Percentiles rank a stretch among this genome's conserved stretches.
phyloP scores from a whole-genome alignment of 2,797 vertebrate species.

The Danio kyathit region DNA sequence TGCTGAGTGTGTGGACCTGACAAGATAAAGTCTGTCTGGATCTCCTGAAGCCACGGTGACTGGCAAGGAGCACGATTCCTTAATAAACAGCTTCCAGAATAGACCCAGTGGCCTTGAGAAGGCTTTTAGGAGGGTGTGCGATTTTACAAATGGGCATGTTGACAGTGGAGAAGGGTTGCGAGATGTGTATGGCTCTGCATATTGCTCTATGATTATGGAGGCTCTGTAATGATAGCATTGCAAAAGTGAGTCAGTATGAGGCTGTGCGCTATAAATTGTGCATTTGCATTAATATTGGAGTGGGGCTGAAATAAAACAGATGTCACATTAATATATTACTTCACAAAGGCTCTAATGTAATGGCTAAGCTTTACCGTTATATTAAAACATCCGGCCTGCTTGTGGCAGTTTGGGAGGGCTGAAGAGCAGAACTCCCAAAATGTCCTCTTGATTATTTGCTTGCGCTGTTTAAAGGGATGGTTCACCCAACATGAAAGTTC shows the following conservation, averaged over 20 bases:
- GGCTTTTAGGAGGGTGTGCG: constrained; percentile 4
- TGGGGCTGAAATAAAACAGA: constrained; percentile 10
- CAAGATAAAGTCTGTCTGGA: constrained; percentile 29
- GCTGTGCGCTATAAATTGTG: constrained; percentile 1
- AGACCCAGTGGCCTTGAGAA: constrained; percentile 12
- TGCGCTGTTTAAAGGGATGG: neutral
- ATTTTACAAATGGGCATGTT: constrained; percentile 32
- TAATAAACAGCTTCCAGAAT: constrained; percentile 77
- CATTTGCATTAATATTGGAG: constrained; percentile 19
- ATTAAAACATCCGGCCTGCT: neutral
- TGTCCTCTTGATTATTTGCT: neutral
- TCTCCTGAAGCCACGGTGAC: constrained; percentile 53
- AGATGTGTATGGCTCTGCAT: constrained; percentile 15
- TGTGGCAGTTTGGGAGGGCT: neutral
- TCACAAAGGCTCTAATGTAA: neutral
- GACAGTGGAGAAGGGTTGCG: constrained; percentile 21
- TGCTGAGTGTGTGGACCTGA: constrained; percentile 4
- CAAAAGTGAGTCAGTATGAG: constrained; percentile 1
- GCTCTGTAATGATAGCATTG: constrained; percentile 5
- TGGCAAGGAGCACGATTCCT: constrained; percentile 60
- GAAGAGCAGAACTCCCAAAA: neutral
- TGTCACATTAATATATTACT: constrained; percentile 10
- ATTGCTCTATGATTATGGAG: constrained; percentile 19
- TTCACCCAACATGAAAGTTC: too few relatives aligned
- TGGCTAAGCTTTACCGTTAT: neutral